Conservation (phyloP, 2,888 invertebrate genomes). For the Drosophila siamana region DNA sequence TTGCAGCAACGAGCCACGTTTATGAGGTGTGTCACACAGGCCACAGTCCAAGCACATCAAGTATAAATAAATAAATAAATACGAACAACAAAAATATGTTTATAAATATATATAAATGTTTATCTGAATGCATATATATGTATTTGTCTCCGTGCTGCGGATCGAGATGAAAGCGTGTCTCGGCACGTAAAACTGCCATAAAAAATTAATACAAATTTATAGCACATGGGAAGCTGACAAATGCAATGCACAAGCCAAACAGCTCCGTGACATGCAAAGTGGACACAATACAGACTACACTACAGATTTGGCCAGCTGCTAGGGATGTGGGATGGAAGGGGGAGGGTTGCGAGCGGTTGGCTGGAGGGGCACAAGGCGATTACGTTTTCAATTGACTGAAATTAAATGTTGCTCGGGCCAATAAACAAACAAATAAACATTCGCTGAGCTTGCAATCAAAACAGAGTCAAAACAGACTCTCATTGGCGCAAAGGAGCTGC, state of each 20-base stretch:
- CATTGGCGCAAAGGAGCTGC: slow-evolving; percentile 41
- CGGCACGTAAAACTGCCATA: slow-evolving; percentile 54
- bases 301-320: neutral
- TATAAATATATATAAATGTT: slow-evolving; percentile 3
- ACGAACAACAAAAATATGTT: slow-evolving; percentile 25
- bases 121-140: neutral
- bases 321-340: neutral
- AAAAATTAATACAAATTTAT: slow-evolving; percentile 60
- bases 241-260: slow-evolving; percentile 41
- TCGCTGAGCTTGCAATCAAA: slow-evolving; percentile 62
- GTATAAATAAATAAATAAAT: slow-evolving; percentile 16
- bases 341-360: neutral
- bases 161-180: slow-evolving; percentile 46
- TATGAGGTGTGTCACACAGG: slow-evolving; percentile 47
- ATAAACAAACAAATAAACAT: slow-evolving; percentile 61
- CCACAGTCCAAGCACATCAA: slow-evolving; percentile 7
- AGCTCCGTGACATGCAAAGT: slow-evolving; percentile 59
- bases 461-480: slow-evolving; percentile 47
- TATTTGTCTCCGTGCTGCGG: slow-evolving; percentile 19
- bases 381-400: slow-evolving; percentile 28
- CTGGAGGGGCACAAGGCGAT: neutral
- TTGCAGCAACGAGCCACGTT: slow-evolving; percentile 24
- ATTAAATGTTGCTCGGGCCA: slow-evolving; percentile 38
- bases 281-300: slow-evolving; percentile 30
- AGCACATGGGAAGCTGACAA: slow-evolving; percentile 53